A percentile compares a stretch with the other conserved stretches of the same genome.
Evolutionary conservation across 2,888 invertebrate species (phyloP).

Genomic region (Chironomus tentans): DNA sequence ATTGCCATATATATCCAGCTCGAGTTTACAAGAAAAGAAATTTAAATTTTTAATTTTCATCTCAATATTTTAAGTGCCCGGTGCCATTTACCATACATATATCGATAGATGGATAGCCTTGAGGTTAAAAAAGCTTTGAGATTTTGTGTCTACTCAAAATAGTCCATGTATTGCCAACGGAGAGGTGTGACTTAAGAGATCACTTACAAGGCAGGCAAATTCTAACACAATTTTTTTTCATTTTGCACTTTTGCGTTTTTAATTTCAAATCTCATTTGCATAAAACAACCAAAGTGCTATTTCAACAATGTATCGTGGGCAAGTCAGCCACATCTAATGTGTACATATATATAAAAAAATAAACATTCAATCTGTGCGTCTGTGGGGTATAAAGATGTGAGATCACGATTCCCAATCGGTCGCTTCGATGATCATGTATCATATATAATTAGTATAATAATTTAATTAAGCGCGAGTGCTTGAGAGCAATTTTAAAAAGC

Average conservation of each 20-base stretch:
- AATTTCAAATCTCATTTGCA: not conserved
- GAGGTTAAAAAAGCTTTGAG: not conserved
- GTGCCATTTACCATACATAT: no score
- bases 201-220: no score
- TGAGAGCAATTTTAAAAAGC: not conserved
- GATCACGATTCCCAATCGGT: not conserved
- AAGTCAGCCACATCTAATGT: not conserved
- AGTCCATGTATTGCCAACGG: conserved; percentile 15
- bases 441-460: not conserved
- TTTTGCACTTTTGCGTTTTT: not conserved
- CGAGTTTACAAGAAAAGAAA: no score
- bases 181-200: conserved; percentile 13
- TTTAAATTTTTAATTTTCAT: no score
- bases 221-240: no score
- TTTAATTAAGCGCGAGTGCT: not conserved
- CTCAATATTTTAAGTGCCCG: no score
- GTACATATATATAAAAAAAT: not conserved
- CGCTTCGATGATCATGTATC: not conserved
- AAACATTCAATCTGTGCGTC: not conserved
- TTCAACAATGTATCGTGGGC: not conserved
- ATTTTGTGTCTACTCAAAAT: not conserved
- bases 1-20: no score
- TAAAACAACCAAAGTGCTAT: not conserved
- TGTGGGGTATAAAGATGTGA: not conserved
- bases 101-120: conserved; percentile 2